A percentile compares a stretch with the other conserved stretches of the same genome.
Conservation (phyloP, 2,888 invertebrate genomes). For the Hypomecis atomaria region DNA sequence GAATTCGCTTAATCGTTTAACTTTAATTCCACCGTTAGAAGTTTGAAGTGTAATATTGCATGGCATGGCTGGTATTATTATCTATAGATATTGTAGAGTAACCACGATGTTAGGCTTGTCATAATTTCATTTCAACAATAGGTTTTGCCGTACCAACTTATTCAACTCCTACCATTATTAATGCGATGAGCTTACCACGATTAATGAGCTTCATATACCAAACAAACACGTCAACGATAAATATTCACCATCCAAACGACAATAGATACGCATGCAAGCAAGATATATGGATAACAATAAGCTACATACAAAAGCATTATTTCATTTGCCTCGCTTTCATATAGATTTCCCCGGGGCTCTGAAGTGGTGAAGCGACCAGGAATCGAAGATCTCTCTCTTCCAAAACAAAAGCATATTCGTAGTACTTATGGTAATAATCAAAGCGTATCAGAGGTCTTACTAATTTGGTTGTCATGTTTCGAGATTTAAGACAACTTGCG, state of each 20-base stretch:
- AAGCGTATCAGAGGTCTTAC: constrained; percentile 31
- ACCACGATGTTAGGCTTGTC: no score
- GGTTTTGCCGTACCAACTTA: no score
- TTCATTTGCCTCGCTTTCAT: constrained; percentile 54
- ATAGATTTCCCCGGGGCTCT: constrained; percentile 57
- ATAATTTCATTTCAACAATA: no score
- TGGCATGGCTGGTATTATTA: no score
- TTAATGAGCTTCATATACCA: constrained; percentile 22
- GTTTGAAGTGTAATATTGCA: no score
- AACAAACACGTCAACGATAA: constrained; percentile 9
- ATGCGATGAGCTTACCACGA: constrained; percentile 16
- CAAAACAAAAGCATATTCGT: constrained; percentile 17
- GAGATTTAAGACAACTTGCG: constrained; percentile 40
- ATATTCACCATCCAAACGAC: constrained; percentile 30
- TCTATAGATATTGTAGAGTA: no score
- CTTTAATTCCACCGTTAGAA: no score
- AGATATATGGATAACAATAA: constrained; percentile 49
- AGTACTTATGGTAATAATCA: constrained; percentile 23
- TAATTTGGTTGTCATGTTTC: constrained; percentile 36
- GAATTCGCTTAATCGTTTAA: no score
- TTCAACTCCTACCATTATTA: no score
- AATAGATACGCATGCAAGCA: constrained; percentile 33
- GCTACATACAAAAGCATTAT: constrained; percentile 53
- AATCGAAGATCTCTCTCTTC: constrained; percentile 30
- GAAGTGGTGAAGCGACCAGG: constrained; percentile 34